Percentiles rank a stretch among this genome's conserved stretches.
These are phyloP conservation scores for Latrodectus elegans DNA, from an alignment of 2,888 invertebrate genomes.

Conservation along the genomic window DNA sequence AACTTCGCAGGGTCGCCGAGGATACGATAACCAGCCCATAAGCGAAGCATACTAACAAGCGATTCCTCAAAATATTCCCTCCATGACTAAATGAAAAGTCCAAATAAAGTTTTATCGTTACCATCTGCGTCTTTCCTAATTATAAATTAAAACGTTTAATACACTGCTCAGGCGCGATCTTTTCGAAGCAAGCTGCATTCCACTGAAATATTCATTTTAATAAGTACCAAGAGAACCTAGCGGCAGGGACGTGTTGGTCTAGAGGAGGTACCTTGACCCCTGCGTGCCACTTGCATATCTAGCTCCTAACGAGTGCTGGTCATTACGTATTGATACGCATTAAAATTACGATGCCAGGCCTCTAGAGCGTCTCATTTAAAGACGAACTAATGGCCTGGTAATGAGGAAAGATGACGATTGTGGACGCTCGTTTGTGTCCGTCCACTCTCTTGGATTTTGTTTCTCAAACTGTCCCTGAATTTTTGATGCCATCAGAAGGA, in stretches of 20 bases:
- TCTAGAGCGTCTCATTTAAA: conserved; percentile 18
- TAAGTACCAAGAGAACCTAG: conserved; percentile 54
- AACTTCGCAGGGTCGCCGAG: too few species aligned
- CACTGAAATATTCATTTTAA: conserved; percentile 64
- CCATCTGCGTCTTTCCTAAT: conserved; percentile 21
- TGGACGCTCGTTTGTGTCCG: conserved; percentile 13
- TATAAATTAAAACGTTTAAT: conserved; percentile 61
- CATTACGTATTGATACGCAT: conserved; percentile 63
- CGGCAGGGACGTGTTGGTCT: neutral
- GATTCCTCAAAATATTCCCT: too few species aligned
- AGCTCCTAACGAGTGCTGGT: conserved; percentile 47
- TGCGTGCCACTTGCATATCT: neutral
- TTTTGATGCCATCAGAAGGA: conserved; percentile 40
- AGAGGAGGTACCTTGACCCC: conserved; percentile 21
- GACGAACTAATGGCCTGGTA: conserved; percentile 44
- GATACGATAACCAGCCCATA: too few species aligned
- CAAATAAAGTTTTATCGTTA: conserved; percentile 23
- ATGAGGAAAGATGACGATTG: conserved; percentile 51
- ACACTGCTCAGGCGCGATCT: conserved; percentile 20
- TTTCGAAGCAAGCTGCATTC: conserved; percentile 6
- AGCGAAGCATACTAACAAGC: too few species aligned
- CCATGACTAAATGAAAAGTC: conserved; percentile 60
- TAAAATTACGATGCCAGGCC: conserved; percentile 38
- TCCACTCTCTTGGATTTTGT: conserved; percentile 39
- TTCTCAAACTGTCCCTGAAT: conserved; percentile 46